Percentiles rank a stretch among this genome's conserved stretches.
Conservation (phyloP, 2,797 vertebrate species). For the Alosa sapidissima region DNA sequence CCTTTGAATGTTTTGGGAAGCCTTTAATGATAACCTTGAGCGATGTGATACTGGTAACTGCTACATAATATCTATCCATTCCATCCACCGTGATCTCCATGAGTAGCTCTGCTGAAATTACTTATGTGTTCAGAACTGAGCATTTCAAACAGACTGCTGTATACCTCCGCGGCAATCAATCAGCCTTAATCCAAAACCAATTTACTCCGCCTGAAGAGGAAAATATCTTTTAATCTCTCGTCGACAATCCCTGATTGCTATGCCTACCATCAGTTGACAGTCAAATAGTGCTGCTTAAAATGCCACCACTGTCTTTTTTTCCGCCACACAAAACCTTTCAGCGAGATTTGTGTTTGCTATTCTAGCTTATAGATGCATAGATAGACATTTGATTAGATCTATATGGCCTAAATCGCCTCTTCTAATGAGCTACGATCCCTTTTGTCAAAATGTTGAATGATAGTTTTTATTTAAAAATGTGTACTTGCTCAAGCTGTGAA, state of each 20-base stretch:
- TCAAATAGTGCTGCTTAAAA: slow-evolving; percentile 65
- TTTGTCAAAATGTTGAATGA: not conserved
- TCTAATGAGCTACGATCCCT: not conserved
- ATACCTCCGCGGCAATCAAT: slow-evolving; percentile 76
- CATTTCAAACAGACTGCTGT: slow-evolving; percentile 71
- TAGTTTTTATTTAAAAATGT: not conserved
- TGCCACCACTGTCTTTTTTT: slow-evolving; percentile 47
- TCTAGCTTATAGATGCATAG: slow-evolving; percentile 57
- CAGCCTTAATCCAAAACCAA: slow-evolving; percentile 80
- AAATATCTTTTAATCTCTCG: slow-evolving; percentile 80
- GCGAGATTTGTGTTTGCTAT: slow-evolving; percentile 54
- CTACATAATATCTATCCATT: slow-evolving; percentile 71
- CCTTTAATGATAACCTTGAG: slow-evolving; percentile 70
- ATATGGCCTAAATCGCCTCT: not conserved
- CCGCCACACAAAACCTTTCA: slow-evolving; percentile 52
- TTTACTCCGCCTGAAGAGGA: slow-evolving; percentile 76
- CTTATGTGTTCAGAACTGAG: slow-evolving; percentile 68
- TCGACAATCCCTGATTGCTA: slow-evolving; percentile 73
- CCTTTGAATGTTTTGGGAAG: slow-evolving; percentile 59
- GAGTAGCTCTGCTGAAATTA: slow-evolving; percentile 69
- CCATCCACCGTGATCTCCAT: slow-evolving; percentile 66
- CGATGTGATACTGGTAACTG: slow-evolving; percentile 59
- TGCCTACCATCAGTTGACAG: slow-evolving; percentile 67
- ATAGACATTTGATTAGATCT: slow-evolving; percentile 51
- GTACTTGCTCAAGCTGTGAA: not conserved